Evolutionary conservation across 1,140 invertebrate genomes (phyloP), one percentile per base, ranked within the genome.

Genomic region (Sipha flava): DNA sequence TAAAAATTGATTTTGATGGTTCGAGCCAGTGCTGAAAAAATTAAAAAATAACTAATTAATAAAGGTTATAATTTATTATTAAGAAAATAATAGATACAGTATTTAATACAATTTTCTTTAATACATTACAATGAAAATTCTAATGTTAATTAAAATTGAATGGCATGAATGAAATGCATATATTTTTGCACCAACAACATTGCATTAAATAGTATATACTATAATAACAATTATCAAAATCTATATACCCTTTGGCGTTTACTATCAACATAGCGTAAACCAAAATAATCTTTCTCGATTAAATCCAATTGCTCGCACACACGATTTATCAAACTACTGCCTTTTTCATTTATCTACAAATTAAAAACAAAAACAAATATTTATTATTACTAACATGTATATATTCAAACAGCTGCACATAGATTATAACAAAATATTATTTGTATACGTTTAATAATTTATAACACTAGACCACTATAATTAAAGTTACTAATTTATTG

Each of bases 221-320:
- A 57, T 68, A 31, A 64, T 57, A 21, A 34, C 52, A 0, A 43
- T 37, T 70, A 72, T n/a, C n/a, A 64, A 47, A 80, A 66, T 77
- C 68, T 68, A 85, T 88, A 90, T 88, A 95, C 96, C 88, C 96
- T 90, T 87, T 98, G 95, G 83, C 96, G 96, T 82, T 91, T 90
- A 40, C 90, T 86, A 87, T 98, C 96, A 43, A 97, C 95, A 91
- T 94, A 98, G 81, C 96, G 90, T 31, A 99, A 89, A 10, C 97
- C 97, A 87, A 98, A 98, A 87, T 98, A 98, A 87, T 98, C 97
- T 83, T 94, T 97, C 87, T 98, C 97, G 81, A 95, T 90, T 81
- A 98, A 90, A 87, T 97, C 95, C 80, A 98, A 88, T 84, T 96
- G 93, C 83, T 94, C 91, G 86, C 96, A 98, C 79, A 98, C 93